These are phyloP conservation scores for Taphrorychus bicolor DNA, from an alignment of 2,888 invertebrate species.

Conservation along the genomic window DNA sequence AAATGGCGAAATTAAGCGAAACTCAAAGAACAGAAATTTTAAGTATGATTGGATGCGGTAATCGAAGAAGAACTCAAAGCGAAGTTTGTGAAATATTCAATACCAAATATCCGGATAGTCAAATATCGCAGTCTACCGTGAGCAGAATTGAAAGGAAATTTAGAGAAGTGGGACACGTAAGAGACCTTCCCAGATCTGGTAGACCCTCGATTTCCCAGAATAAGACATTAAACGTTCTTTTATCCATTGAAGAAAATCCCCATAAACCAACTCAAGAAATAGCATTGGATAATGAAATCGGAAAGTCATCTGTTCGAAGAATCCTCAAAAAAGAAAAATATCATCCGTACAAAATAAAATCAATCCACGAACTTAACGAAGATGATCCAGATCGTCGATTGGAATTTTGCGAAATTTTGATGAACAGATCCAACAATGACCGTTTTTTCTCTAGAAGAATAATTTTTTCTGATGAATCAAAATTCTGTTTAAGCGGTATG, in stretches of 20 bases:
- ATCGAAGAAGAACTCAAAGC: no score
- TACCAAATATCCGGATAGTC: no score
- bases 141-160: no score
- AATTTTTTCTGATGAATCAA: slow-evolving; percentile 27
- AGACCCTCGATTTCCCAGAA: no score
- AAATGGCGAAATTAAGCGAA: no score
- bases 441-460: not conserved
- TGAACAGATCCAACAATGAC: slow-evolving; percentile 13
- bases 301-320: not conserved
- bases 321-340: slow-evolving; percentile 5
- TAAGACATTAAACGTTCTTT: slow-evolving; percentile 6
- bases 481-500: slow-evolving; percentile 21
- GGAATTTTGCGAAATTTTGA: slow-evolving; percentile 25
- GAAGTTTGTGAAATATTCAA: no score
- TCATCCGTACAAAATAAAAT: slow-evolving; percentile 17
- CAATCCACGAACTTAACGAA: slow-evolving; percentile 14
- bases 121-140: no score
- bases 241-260: slow-evolving; percentile 9
- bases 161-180: no score
- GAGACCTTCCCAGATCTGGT: no score
- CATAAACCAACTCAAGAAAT: slow-evolving; percentile 6
- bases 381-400: slow-evolving; percentile 8
- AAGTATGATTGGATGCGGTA: no score
- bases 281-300: slow-evolving; percentile 3
- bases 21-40: no score